Evolutionary conservation across 1,140 invertebrate species (phyloP), one percentile per base, ranked within the genome.

Genomic region (Drosophila truncata): DNA sequence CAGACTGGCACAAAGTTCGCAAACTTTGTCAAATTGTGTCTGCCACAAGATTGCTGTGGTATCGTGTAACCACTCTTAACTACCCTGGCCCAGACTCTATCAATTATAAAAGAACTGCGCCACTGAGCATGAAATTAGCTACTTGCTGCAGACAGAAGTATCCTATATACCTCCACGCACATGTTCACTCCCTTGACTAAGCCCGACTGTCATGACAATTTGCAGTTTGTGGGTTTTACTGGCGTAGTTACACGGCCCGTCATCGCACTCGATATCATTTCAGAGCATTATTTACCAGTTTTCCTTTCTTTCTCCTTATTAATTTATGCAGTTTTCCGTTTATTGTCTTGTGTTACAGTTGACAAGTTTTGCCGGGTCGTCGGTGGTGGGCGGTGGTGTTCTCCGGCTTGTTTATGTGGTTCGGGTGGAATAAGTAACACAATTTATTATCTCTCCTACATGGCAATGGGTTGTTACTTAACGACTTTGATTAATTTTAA

Each of bases 71-170:
- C 64, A 70, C 41, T 72, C 29, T 57, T n/a, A 42, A 10, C 58
- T 42, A 27, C 16, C 54, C 31, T 33, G 39, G 20, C 52, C n/a
- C 57, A 62, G 37, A 50, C 72, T 44, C 71, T 80, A 81, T 88
- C 63, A 84, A 84, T 88, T 88, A 84, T 64, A 71, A 80, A 74
- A 75, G 81, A 81, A 88, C 73, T 64, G 74, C 55, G 67, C 84
- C 82, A 78, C 80, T 71, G 74, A 84, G 84, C 84, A 84, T 88
- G 85, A 88, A 88, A 88, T 88, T 88, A 84, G 80, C 82, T 86
- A 79, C 82, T 83, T 86, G 78, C 78, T 49, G 50, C 46, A 60
- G 73, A 69, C 47, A 69, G 25, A 65, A 49, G 42, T 76, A 33
- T 47, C 29, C 33, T 35, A 23, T 37, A 37, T 37, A 37, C 23